phyloP scores from a whole-genome alignment of 2,888 invertebrate species.

The Balanococcus diminutus region DNA sequence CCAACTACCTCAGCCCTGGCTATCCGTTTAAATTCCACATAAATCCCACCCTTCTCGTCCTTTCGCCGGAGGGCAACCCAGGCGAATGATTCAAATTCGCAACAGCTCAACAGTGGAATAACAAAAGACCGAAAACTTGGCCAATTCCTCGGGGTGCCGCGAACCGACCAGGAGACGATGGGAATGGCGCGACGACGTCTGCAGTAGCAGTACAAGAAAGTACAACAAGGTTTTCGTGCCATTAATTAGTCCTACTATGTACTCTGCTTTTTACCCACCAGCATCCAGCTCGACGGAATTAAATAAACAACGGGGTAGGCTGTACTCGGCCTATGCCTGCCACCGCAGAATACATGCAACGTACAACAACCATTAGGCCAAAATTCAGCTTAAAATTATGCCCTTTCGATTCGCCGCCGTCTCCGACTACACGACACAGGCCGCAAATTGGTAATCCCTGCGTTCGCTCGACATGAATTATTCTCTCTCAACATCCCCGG shows the following conservation, averaged over 20 bases:
- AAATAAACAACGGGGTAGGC: background rate
- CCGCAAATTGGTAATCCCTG: constrained; percentile 29
- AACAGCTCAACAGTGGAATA: background rate
- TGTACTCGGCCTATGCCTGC: too few relatives aligned
- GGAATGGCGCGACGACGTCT: too few relatives aligned
- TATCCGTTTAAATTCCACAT: background rate
- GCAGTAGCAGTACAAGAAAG: background rate
- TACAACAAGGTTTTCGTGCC: background rate
- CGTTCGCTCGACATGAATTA: constrained; percentile 6
- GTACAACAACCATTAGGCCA: background rate
- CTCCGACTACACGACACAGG: background rate
- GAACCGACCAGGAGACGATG: too few relatives aligned
- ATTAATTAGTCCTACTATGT: background rate
- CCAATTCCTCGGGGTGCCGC: background rate
- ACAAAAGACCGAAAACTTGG: constrained; percentile 21
- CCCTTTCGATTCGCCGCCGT: background rate
- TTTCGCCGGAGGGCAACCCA: background rate
- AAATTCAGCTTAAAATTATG: background rate
- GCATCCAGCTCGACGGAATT: background rate
- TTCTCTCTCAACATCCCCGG: constrained; percentile 16
- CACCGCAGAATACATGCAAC: background rate
- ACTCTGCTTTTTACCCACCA: background rate
- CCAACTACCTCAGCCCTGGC: background rate
- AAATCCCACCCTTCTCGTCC: background rate
- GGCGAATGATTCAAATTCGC: background rate